Evolutionary conservation across 1,140 invertebrate species (phyloP).

Genomic region (Platorchestia sp.): DNA sequence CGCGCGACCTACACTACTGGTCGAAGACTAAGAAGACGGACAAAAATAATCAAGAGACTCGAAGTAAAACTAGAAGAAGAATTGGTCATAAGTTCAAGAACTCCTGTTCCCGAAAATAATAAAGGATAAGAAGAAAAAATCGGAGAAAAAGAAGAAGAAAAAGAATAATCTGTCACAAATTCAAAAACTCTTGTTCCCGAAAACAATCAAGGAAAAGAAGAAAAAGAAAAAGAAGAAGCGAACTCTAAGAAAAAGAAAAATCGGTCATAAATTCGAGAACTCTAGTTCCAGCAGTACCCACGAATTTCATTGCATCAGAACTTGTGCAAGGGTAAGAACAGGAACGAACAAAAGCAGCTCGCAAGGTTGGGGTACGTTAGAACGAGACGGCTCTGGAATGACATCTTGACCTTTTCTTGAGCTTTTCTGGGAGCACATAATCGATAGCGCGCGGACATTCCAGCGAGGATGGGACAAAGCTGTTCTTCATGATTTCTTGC

Average conservation of each 20-base stretch:
- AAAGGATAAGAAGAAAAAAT: too few species aligned
- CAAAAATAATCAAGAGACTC: neutral
- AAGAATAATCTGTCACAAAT: neutral
- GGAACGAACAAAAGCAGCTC: neutral
- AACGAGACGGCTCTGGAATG: neutral
- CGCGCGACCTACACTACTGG: neutral
- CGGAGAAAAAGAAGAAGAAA: neutral
- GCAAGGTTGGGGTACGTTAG: neutral
- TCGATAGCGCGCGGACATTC: slow-evolving; percentile 1
- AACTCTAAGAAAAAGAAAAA: neutral
- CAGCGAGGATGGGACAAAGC: slow-evolving; percentile 5
- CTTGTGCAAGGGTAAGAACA: neutral
- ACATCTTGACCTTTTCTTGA: neutral
- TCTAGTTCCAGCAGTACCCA: neutral
- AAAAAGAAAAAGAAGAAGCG: neutral
- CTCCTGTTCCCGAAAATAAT: too few species aligned
- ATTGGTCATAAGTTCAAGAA: neutral
- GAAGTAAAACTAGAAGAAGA: neutral
- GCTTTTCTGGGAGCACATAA: neutral
- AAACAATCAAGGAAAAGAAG: too few species aligned
- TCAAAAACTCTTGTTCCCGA: too few species aligned
- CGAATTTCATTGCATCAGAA: neutral
- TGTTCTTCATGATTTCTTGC: slow-evolving; percentile 45
- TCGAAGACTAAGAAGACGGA: neutral
- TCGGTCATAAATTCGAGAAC: neutral